phyloP scores from a whole-genome alignment of 2,113 vertebrate species.

The Phaethon lepturus region DNA sequence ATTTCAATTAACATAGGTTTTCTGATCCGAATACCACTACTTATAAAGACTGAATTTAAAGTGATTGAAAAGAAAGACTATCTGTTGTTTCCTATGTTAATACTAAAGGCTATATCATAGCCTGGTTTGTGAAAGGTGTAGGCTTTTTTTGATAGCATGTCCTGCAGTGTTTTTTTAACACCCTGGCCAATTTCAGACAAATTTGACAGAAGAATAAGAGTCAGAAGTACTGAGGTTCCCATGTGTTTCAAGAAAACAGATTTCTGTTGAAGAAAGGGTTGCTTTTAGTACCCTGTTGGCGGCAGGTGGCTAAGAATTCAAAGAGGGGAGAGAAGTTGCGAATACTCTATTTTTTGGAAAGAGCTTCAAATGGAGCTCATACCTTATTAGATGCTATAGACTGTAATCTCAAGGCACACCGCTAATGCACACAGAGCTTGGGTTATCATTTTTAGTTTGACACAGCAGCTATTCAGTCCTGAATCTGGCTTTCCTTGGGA shows the following conservation, averaged over 20 bases:
- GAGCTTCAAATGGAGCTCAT: neutral
- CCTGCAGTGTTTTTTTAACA: neutral
- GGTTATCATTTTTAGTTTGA: neutral
- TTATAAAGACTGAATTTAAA: too few species aligned
- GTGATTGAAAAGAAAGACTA: neutral
- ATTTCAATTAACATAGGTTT: neutral
- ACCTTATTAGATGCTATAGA: neutral
- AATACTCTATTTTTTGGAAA: neutral
- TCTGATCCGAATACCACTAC: neutral
- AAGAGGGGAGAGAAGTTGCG: neutral
- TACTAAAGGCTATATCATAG: neutral
- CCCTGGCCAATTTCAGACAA: neutral
- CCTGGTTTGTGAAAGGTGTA: neutral
- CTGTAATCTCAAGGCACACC: neutral
- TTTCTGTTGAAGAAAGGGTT: neutral
- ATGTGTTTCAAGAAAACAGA: neutral
- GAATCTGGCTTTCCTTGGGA: neutral
- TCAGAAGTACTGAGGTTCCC: neutral
- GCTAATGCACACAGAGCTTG: neutral
- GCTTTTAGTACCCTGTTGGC: neutral
- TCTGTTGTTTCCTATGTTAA: neutral
- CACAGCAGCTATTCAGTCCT: neutral
- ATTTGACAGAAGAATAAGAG: neutral
- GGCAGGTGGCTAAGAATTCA: neutral
- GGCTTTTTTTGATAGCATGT: neutral